phyloP scores from a whole-genome alignment of 1,140 invertebrate species.

The Diplogasteroides magnus region DNA sequence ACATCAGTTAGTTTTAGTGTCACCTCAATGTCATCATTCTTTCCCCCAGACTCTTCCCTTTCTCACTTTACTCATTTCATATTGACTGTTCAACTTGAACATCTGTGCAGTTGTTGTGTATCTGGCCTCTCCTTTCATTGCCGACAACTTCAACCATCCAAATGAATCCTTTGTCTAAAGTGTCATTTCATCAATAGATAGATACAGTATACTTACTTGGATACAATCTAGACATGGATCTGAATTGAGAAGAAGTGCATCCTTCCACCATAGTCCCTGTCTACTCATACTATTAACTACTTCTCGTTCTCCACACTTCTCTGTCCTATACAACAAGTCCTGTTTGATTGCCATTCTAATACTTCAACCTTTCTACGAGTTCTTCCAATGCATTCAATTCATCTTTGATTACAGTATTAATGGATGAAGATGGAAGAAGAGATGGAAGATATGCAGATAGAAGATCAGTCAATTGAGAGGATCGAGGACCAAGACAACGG shows the following conservation, averaged over 20 bases:
- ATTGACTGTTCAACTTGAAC: constrained; percentile 85
- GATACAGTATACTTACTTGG: background rate
- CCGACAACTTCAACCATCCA: constrained; percentile 72
- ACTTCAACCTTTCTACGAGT: too few relatives aligned
- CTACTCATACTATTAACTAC: background rate
- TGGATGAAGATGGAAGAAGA: background rate
- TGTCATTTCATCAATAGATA: background rate
- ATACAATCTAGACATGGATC: background rate
- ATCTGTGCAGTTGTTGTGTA: constrained; percentile 96
- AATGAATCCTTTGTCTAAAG: background rate
- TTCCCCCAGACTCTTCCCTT: background rate
- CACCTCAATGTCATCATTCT: background rate
- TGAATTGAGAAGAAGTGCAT: background rate
- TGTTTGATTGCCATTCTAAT: too few relatives aligned
- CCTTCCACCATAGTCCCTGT: background rate
- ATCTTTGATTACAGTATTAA: background rate
- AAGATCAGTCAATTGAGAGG: constrained; percentile 90
- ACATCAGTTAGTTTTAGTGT: background rate
- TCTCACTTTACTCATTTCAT: constrained; percentile 87
- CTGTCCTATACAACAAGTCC: too few relatives aligned
- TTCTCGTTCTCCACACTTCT: too few relatives aligned
- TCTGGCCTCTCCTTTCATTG: constrained; percentile 90
- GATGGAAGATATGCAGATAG: constrained; percentile 80
- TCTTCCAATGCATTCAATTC: background rate
- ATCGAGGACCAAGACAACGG: constrained; percentile 82